Base-by-base conservation (phyloP, 2,888 invertebrate species). In the Mamestra brassicae region DNA sequence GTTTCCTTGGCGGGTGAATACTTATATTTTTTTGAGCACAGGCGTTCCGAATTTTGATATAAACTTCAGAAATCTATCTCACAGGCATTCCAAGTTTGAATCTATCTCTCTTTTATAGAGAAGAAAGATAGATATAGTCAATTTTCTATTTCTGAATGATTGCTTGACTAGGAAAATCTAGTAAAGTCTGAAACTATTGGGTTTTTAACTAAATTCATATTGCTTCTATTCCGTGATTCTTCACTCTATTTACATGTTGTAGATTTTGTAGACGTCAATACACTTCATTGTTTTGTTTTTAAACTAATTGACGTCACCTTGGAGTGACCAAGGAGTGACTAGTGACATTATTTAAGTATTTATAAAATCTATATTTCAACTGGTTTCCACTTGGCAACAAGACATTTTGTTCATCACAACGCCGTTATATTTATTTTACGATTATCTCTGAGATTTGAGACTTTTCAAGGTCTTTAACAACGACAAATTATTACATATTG, bases 311-410 rank as follows among this genome's bases (percentile, higher is more conserved):
- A 67, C 45, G 75, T 66, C 74, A 67, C 26, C 36, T 42, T 61
- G 50, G 5, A 57, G 34, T 55, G 60, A 62, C 11, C 42, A 11
- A 45, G 50, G 10, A 76, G 36, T 74, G 54, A 62, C 6, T 42
- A 13, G 8, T 36, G 55, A 50, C 34, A 50, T n/a, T 62, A 13
- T 26, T 26, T 26, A 26, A 26, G 26, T 50, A 42, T 54, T 13
- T 34, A 7, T n/a, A 45, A 45, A 34, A 42, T 38, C 7, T 61
- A n/a, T 54, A 54, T 54, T 42, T 60, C 8, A 38, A 34, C n/a
- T 47, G 26, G 52, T 54, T 60, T 60, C 7, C 57, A 76, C 76
- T 76, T 69, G 42, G 76, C 62, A 76, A 76, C 76, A 62, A 67
- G 0, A 36, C 0, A 57, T 76, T 68, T 63, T 6, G 3, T 11